A percentile compares a stretch with the other conserved stretches of the same genome.
Conservation (phyloP, 2,888 invertebrate species). For the Prionchulus punctatus region DNA sequence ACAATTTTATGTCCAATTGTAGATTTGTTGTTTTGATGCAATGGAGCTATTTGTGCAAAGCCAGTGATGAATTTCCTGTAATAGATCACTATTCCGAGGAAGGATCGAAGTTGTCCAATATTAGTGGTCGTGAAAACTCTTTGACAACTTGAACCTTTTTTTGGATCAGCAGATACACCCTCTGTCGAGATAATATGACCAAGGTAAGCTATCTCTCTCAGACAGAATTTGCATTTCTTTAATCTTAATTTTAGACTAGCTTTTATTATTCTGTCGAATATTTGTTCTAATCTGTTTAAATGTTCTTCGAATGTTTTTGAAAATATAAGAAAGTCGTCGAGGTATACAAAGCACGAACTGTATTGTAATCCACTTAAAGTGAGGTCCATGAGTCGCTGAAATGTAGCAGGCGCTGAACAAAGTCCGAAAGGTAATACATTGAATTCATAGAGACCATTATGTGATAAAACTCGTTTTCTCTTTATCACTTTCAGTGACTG, state of each 20-base stretch:
- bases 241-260: slow-evolving; percentile 16
- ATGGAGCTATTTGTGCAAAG: not conserved
- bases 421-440: slow-evolving; percentile 16
- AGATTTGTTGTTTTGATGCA: no score
- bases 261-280: slow-evolving; percentile 14
- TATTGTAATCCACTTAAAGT: slow-evolving; percentile 14
- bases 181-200: slow-evolving; percentile 10
- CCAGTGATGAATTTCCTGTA: not conserved
- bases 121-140: not conserved
- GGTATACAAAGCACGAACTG: slow-evolving; percentile 16
- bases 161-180: not conserved
- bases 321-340: slow-evolving; percentile 18
- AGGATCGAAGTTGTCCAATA: not conserved
- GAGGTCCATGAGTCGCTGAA: slow-evolving; percentile 18
- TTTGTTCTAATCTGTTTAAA: slow-evolving; percentile 10
- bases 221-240: slow-evolving; percentile 16
- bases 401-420: slow-evolving; percentile 17
- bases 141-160: not conserved
- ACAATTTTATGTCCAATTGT: no score
- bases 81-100: not conserved
- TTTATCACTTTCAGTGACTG: slow-evolving; percentile 12
- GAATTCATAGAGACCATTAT: slow-evolving; percentile 18
- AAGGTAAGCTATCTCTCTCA: slow-evolving; percentile 11
- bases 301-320: slow-evolving; percentile 15
- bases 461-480: slow-evolving; percentile 17